These are phyloP conservation scores for Panthera leo DNA, from an alignment of 2,113 vertebrate genomes.

Conservation along the genomic window DNA sequence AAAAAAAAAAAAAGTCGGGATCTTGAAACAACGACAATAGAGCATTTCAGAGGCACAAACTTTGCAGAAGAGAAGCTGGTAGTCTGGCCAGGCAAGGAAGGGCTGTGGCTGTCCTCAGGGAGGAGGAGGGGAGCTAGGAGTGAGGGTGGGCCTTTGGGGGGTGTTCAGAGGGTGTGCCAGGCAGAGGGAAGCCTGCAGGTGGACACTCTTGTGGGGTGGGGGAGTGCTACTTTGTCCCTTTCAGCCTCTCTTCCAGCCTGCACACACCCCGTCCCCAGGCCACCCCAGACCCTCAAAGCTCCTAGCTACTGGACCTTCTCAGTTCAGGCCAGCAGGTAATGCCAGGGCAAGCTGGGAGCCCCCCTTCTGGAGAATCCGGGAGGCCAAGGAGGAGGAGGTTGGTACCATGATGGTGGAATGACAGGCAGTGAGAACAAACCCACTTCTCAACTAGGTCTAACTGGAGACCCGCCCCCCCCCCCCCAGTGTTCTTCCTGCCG, in stretches of 20 bases:
- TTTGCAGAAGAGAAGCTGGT: not conserved
- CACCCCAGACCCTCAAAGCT: not conserved
- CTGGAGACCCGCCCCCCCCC: not conserved
- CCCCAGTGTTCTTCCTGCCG: not conserved
- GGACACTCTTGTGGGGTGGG: not conserved
- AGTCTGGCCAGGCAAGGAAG: not conserved
- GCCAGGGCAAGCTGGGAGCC: no score
- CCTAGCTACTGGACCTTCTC: not conserved
- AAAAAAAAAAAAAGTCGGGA: not conserved
- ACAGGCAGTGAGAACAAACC: not conserved
- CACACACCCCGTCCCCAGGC: no score
- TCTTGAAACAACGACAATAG: slow-evolving; percentile 9
- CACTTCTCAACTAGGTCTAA: not conserved
- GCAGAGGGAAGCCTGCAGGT: not conserved
- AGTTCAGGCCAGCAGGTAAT: not conserved
- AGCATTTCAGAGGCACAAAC: slow-evolving; percentile 21
- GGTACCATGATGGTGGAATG: no score
- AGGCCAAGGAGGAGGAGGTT: no score
- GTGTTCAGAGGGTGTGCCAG: not conserved
- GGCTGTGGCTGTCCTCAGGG: not conserved
- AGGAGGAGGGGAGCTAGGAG: not conserved
- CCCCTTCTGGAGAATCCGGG: not conserved
- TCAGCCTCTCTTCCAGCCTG: no score
- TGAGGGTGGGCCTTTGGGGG: not conserved
- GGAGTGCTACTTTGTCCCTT: not conserved